A percentile compares a stretch with the other conserved stretches of the same genome.
Evolutionary conservation across 2,888 invertebrate genomes (phyloP).

Genomic region (Argyresthia goedartella): DNA sequence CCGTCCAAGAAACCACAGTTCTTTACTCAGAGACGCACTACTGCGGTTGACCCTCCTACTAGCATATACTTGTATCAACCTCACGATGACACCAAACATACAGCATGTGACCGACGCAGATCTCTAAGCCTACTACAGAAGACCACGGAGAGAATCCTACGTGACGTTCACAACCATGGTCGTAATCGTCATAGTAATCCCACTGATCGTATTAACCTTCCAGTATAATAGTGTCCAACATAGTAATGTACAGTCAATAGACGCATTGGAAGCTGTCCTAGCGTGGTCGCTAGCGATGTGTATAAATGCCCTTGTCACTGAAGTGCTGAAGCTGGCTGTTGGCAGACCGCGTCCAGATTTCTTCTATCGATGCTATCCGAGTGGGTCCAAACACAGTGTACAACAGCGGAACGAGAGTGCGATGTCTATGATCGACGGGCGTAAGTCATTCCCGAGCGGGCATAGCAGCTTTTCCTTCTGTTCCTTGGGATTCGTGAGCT

Average conservation of each 20-base stretch:
- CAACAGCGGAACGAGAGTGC: slow-evolving; percentile 73
- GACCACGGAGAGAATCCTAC: slow-evolving; percentile 76
- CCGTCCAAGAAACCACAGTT: too few species aligned
- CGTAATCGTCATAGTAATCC: slow-evolving; percentile 71
- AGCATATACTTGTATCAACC: slow-evolving; percentile 53
- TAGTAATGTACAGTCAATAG: slow-evolving; percentile 7
- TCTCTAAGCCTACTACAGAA: slow-evolving; percentile 73
- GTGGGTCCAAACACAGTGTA: slow-evolving; percentile 58
- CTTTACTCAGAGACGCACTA: neutral
- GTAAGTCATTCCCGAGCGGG: slow-evolving; percentile 91
- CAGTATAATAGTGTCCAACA: slow-evolving; percentile 18
- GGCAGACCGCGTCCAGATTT: slow-evolving; percentile 87
- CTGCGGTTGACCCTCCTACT: neutral
- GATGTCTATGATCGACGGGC: slow-evolving; percentile 76
- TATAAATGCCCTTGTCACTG: slow-evolving; percentile 74
- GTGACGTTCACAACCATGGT: slow-evolving; percentile 75
- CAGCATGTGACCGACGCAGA: slow-evolving; percentile 79
- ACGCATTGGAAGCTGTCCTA: slow-evolving; percentile 39
- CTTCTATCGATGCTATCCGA: slow-evolving; percentile 85
- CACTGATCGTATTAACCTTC: slow-evolving; percentile 60
- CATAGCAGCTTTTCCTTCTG: slow-evolving; percentile 86
- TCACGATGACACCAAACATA: slow-evolving; percentile 71
- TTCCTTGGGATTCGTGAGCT: slow-evolving; percentile 77
- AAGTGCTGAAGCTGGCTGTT: slow-evolving; percentile 70
- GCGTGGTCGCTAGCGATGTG: slow-evolving; percentile 73